Base-by-base conservation (phyloP, 2,797 vertebrate genomes). In the Anableps anableps region DNA sequence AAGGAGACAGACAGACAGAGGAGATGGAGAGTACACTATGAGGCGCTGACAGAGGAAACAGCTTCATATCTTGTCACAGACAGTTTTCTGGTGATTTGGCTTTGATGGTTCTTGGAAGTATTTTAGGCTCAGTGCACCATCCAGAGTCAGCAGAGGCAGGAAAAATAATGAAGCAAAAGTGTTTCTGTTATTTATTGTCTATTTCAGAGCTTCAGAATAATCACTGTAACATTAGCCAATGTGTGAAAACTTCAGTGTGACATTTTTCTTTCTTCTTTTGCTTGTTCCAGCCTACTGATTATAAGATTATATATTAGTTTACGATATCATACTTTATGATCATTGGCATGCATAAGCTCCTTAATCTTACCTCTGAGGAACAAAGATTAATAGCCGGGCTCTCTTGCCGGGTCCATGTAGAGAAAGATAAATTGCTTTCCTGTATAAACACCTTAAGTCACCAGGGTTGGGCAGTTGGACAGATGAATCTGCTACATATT, bases 61-160 rank as follows among this genome's bases (percentile, higher is more conserved):
- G 74, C 80, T 66, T 58, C 64, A 53, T 79, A 53, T 85, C 68
- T 51, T 29, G 80, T 71, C 72, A 78, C 7, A 87, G 86, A 85
- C 83, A 83, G 74, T 70, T 85, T 88, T 79, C 82, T 79, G 66
- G 47, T 76, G 71, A 83, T 83, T 81, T 47, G 14, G 73, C 81
- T 88, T 88, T 89, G 60, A 84, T 84, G 68, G 36, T 76, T 41
- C 43, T 84, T 51, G 66, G 29, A 88, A 80, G 82, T 79, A 87
- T 87, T 85, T 89, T 76, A 85, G 82, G 74, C 79, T 80, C 78
- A 47, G 72, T 47, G 36, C 55, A 78, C 53, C 75, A 50, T 80
- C 60, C 77, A 77, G 70, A 83, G 60, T 68, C 58, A 82, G 66
- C 77, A 76, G 73, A 83, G 50, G 72, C 58, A 82, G 51, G 8